Conservation (phyloP, 2,888 invertebrate species). For the Cryptocephalus primarius region DNA sequence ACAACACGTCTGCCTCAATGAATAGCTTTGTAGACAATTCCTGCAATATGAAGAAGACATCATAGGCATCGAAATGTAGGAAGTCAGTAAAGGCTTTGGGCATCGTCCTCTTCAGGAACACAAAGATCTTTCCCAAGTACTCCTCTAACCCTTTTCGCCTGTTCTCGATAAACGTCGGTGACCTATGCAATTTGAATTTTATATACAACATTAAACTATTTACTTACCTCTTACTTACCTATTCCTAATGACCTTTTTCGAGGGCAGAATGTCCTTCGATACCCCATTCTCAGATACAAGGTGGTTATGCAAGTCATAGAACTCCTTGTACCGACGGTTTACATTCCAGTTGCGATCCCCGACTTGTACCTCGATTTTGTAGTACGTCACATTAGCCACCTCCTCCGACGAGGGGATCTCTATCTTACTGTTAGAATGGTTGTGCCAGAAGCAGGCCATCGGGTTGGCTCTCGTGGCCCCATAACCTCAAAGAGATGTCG, state of each 20-base stretch:
- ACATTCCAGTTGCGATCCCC: conserved; percentile 73
- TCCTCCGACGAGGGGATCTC: conserved; percentile 54
- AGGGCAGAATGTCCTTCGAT: conserved; percentile 77
- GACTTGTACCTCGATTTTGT: conserved; percentile 59
- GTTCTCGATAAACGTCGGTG: conserved; percentile 72
- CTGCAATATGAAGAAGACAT: conserved; percentile 77
- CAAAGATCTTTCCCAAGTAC: conserved; percentile 69
- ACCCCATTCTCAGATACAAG: conserved; percentile 72
- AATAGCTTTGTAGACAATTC: conserved; percentile 70
- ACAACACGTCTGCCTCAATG: conserved; percentile 57
- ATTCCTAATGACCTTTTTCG: conserved; percentile 87
- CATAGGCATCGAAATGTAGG: conserved; percentile 80
- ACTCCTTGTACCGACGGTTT: conserved; percentile 80
- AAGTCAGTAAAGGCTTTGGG: conserved; percentile 75
- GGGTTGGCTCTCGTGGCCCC: not conserved
- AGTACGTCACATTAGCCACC: conserved; percentile 58
- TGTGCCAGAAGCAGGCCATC: conserved; percentile 67
- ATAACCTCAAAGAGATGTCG: too few relatives aligned
- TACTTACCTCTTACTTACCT: conserved; percentile 47
- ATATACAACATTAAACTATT: too few relatives aligned
- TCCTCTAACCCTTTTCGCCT: conserved; percentile 67
- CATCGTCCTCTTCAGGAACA: conserved; percentile 65
- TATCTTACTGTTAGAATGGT: conserved; percentile 54
- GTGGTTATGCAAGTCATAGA: conserved; percentile 75
- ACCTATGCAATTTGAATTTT: too few relatives aligned